Conservation (phyloP, 2,888 invertebrate genomes). For the Chalcis sispes region DNA sequence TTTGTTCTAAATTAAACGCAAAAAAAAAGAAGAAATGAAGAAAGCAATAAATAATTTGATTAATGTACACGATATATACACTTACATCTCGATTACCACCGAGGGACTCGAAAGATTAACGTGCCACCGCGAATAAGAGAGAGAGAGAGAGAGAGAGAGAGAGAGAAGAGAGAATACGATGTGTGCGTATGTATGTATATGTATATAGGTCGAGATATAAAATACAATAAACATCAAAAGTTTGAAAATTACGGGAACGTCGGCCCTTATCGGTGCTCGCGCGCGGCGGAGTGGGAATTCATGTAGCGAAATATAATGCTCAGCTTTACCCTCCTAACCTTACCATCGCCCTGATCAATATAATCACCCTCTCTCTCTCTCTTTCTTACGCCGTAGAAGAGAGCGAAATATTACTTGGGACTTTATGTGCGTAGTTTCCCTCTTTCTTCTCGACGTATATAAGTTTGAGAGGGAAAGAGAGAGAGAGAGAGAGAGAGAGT, state of each 20-base stretch:
- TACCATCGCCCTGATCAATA: conserved; percentile 14
- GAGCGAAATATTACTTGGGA: conserved; percentile 3
- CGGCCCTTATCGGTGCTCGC: conserved; percentile 22
- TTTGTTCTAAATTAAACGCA: no score
- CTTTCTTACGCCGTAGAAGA: background rate
- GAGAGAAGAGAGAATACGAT: conserved; percentile 25
- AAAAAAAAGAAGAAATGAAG: background rate
- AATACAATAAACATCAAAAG: conserved; percentile 37
- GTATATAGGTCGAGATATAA: background rate
- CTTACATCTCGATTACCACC: conserved; percentile 16
- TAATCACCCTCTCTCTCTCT: conserved; percentile 30
- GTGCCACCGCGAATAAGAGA: no score
- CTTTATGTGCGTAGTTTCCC: conserved; percentile 14
- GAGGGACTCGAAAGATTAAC: no score
- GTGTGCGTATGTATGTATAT: no score
- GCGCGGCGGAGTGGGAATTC: conserved; percentile 39
- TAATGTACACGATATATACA: conserved; percentile 47
- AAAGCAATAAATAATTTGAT: conserved; percentile 28
- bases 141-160: conserved; percentile 53
- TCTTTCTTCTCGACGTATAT: background rate
- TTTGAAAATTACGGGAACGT: conserved; percentile 36
- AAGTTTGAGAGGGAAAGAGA: conserved; percentile 3
- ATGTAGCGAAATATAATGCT: conserved; percentile 42
- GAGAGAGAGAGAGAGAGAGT: no score
- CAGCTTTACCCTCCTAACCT: background rate